Evolutionary conservation across 2,797 vertebrate genomes (phyloP), one percentile per base, ranked within the genome.

Genomic region (Anomalospiza imberbis): DNA sequence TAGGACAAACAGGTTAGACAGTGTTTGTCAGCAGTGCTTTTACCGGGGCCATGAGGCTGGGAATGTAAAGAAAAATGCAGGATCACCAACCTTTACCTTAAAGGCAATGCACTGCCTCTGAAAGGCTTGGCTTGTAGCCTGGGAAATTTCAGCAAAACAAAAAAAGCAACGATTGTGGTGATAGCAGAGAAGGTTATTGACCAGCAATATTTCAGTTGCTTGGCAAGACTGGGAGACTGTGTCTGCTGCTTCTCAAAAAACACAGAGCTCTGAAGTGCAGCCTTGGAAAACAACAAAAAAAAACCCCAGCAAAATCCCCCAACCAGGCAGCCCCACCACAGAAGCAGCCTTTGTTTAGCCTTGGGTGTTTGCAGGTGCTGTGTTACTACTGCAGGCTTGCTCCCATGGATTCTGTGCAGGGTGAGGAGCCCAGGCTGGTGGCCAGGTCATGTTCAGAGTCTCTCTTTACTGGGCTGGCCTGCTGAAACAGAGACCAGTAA

Each of bases 121-220:
- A 57, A 88, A 34, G 40, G 68, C 42, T 83, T 85, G 76, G 45
- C 85, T 73, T 44, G 32, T n/a, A 78, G 70, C 50, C 81, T 89
- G 81, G 63, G 67, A 79, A 83, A 67, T 53, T 26, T 9, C 40
- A 78, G 70, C 62, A 85, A 73, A 92, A 78, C 74, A 66, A 77
- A 70, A 70, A 44, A 58, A 55, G 22, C 19, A 38, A 2, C 1
- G 71, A 34, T 47, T 42, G 67, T 70, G 65, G 61, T 32, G 79
- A 60, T 63, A 74, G 72, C 60, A 73, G 75, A 82, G 78, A 48
- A 76, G 29, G 63, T 63, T 73, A n/a, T 73, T 94, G 93, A 85
- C 78, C 75, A 80, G 60, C 0, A 3, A 3, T 73, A 20, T 42
- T 88, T 73, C 1, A 7, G 72, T 68, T 79, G 44, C 65, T 85